Evolutionary conservation across 2,113 vertebrate genomes (phyloP).

Genomic region (Eulemur rufifrons): DNA sequence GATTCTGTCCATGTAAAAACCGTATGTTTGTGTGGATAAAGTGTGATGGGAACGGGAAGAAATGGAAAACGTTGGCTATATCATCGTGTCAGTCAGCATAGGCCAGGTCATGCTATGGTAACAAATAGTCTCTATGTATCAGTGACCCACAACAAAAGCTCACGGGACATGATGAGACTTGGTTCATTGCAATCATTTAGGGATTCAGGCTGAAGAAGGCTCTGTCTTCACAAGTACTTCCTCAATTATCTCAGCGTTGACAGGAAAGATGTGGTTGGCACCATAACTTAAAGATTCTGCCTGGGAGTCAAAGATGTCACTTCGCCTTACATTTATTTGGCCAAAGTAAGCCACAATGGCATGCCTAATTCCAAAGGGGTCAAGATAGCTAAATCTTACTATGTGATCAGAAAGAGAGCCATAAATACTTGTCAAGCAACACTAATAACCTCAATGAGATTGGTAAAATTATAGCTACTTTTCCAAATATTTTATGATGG

Average conservation of each 20-base stretch:
- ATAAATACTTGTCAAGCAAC: neutral
- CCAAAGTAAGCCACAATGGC: neutral
- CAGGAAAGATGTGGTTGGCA: neutral
- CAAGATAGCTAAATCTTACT: neutral
- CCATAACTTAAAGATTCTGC: neutral
- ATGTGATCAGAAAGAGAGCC: neutral
- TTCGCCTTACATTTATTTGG: neutral
- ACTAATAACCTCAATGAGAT: neutral
- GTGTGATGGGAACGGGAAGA: neutral
- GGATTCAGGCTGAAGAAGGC: neutral
- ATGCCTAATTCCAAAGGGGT: neutral
- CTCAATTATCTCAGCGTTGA: neutral
- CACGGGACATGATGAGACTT: too few relatives aligned
- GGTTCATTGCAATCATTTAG: neutral
- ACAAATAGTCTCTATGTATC: neutral
- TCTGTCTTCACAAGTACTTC: neutral
- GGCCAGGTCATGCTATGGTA: neutral
- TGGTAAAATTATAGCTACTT: neutral
- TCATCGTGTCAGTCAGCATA: neutral
- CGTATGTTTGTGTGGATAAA: neutral
- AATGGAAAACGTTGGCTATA: neutral
- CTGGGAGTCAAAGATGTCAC: neutral
- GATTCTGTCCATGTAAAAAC: neutral
- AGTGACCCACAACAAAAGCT: neutral
- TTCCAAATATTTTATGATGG: neutral